Evolutionary conservation across 2,797 vertebrate genomes (phyloP), one percentile per base, ranked within the genome.

Genomic region (Hydrocynus forskahlii): DNA sequence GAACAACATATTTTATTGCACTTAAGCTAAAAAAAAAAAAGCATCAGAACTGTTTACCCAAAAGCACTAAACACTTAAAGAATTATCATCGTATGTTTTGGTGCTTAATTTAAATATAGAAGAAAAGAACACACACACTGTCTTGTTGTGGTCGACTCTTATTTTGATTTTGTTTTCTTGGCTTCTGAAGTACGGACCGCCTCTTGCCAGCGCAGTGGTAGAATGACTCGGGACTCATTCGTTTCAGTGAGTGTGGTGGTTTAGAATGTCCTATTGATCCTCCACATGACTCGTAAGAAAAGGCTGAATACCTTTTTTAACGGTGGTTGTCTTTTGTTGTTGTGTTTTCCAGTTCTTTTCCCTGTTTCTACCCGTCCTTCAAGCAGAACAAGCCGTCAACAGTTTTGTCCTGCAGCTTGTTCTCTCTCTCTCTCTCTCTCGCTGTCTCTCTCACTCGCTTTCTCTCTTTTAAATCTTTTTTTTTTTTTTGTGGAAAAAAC

Each of bases 291-390:
- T 92, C 96, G 95, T 94, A 94, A 93, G 52, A 94, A 78, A 96
- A 93, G 95, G 89, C 90, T 95, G 96, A 96, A 96, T 95, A 96
- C 94, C 95, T 94, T 94, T 97, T 96, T 98, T 99, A 99, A 99
- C 96, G 95, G 97, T 98, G 96, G 96, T 98, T 84, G 86, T 81
- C 78, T 96, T 98, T 98, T 99, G 97, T 99, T 98, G 97, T 99
- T 99, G 97, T 99, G 97, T 99, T 98, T 99, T 99, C 97, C 98
- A 99, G 97, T 99, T 99, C 96, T 99, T 99, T 99, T 99, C 97
- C 97, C 97, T 97, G 98, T 97, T 98, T 99, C 97, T 98, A 96
- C 97, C 97, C 97, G 96, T 97, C 97, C 97, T 98, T 96, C 97
- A 97, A 95, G 97, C 97, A 97, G 98, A 98, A 97, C 98, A 99